A percentile compares a stretch with the other conserved stretches of the same genome.
These are phyloP conservation scores for Cottus gobio DNA, from an alignment of 2,113 vertebrate genomes.

Conservation along the genomic window DNA sequence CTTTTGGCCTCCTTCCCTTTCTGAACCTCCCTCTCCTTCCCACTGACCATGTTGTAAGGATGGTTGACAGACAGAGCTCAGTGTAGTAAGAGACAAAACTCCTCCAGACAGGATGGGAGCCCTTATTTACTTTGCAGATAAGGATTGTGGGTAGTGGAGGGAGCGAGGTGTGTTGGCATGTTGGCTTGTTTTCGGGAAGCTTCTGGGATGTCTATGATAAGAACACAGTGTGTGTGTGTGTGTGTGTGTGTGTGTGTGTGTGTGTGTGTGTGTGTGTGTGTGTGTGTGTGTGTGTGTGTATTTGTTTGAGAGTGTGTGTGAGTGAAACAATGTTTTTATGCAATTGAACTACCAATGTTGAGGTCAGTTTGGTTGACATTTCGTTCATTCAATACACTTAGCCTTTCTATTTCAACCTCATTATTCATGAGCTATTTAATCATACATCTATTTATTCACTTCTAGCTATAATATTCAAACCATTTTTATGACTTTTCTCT, in stretches of 20 bases:
- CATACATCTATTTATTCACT: background rate
- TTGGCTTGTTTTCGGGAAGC: slow-evolving; percentile 68
- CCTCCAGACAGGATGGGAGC: slow-evolving; percentile 66
- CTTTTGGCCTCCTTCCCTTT: slow-evolving; percentile 11
- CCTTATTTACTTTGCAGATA: slow-evolving; percentile 75
- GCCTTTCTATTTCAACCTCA: background rate
- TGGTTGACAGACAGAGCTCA: slow-evolving; percentile 42
- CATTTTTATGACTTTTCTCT: background rate
- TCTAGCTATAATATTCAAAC: background rate
- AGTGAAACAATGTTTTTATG: background rate
- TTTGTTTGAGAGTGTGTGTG: background rate
- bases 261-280: background rate
- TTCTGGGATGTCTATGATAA: slow-evolving; percentile 74
- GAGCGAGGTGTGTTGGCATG: slow-evolving; percentile 54
- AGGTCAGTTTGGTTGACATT: background rate
- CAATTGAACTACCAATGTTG: background rate
- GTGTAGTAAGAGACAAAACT: slow-evolving; percentile 58
- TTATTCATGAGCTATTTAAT: background rate
- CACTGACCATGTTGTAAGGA: slow-evolving; percentile 30
- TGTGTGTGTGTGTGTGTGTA: background rate
- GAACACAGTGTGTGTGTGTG: slow-evolving; percentile 41
- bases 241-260: background rate
- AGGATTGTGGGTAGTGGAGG: slow-evolving; percentile 63
- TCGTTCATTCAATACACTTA: background rate
- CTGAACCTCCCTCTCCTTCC: slow-evolving; percentile 19